Conservation (phyloP, 2,797 vertebrate genomes). For the Syncerus caffer region DNA sequence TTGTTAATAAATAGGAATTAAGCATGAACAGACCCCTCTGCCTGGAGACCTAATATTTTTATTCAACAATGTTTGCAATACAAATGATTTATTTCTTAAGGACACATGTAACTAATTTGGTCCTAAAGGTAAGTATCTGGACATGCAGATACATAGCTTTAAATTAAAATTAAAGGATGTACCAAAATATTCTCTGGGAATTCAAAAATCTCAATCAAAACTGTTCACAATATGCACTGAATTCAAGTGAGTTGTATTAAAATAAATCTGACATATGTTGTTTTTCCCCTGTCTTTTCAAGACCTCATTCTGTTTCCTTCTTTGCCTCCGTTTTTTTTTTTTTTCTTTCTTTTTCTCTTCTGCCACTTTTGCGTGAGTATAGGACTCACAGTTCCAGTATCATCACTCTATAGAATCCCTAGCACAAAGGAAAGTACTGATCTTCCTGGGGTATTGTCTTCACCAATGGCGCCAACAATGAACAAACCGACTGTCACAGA, state of each 20-base stretch:
- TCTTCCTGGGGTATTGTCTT: neutral
- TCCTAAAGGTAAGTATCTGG: neutral
- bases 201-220: slow-evolving; percentile 34
- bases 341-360: neutral
- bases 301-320: neutral
- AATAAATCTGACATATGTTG: slow-evolving; percentile 38
- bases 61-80: neutral
- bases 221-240: neutral
- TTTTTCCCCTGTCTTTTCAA: slow-evolving; percentile 22
- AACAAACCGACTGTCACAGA: neutral
- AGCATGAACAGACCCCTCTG: neutral
- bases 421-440: neutral
- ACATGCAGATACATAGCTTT: neutral
- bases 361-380: neutral
- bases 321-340: neutral
- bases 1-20: neutral
- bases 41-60: neutral
- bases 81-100: neutral
- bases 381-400: neutral
- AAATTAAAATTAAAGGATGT: neutral
- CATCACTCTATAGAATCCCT: neutral
- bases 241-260: neutral
- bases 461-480: neutral
- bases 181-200: neutral
- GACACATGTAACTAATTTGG: neutral